Conservation (phyloP, 2,797 vertebrate species). For the Coracias cyanogaster region DNA sequence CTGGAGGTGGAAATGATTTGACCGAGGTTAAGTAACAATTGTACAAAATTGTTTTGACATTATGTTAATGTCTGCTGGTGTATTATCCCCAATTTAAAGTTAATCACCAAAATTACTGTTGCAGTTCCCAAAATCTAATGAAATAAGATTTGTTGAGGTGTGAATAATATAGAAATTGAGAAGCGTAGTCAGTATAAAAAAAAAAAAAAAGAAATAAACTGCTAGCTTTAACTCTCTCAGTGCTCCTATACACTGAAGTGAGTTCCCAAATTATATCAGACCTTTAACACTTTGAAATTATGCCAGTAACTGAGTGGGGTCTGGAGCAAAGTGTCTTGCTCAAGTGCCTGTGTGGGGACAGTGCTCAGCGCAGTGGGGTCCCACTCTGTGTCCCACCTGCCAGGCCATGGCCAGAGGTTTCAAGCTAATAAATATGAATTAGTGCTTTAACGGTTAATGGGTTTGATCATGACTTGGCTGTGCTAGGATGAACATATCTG, state of each 20-base stretch:
- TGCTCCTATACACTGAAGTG: background rate
- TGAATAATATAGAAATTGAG: slow-evolving; percentile 69
- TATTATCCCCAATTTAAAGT: slow-evolving; percentile 79
- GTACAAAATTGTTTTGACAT: slow-evolving; percentile 80
- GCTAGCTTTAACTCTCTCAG: slow-evolving; percentile 28
- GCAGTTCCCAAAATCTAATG: slow-evolving; percentile 72
- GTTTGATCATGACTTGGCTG: background rate
- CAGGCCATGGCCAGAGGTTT: background rate
- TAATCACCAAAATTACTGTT: slow-evolving; percentile 77
- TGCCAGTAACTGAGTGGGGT: background rate
- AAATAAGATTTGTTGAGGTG: slow-evolving; percentile 75
- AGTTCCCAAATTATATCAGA: background rate
- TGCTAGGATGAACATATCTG: background rate
- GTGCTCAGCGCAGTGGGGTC: background rate
- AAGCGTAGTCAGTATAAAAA: background rate
- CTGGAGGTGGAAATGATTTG: slow-evolving; percentile 63
- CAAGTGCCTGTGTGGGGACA: rapidly evolving
- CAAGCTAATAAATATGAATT: background rate
- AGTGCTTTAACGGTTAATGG: background rate
- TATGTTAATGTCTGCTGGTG: slow-evolving; percentile 71
- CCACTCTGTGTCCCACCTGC: background rate
- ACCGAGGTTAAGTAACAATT: slow-evolving; percentile 76
- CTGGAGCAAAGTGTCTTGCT: background rate
- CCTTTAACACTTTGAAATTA: background rate
- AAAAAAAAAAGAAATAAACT: background rate